phyloP scores from a whole-genome alignment of 2,888 invertebrate species.

The Nomada fucata region DNA sequence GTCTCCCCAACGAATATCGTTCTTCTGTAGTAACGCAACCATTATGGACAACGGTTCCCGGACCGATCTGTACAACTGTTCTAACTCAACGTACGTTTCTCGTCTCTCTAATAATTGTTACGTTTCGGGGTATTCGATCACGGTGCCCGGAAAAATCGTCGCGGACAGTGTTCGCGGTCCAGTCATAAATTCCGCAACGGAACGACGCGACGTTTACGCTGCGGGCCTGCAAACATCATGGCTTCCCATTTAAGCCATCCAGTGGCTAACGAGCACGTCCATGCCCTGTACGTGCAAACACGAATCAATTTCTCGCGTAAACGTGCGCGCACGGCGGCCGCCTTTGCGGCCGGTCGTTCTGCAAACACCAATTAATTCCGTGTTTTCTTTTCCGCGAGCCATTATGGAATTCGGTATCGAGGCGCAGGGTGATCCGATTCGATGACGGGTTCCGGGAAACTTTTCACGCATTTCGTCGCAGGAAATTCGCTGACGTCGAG shows the following conservation, averaged over 20 bases:
- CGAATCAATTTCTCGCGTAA: constrained; percentile 46
- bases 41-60: no score
- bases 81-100: no score
- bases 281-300: constrained; percentile 30
- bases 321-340: constrained; percentile 7
- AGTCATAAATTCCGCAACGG: constrained; percentile 39
- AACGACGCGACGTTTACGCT: constrained; percentile 42
- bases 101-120: no score
- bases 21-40: no score
- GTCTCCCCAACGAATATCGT: no score
- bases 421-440: not conserved
- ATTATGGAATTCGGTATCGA: not conserved
- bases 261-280: constrained; percentile 51
- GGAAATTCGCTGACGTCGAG: not conserved
- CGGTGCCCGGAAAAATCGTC: constrained; percentile 16
- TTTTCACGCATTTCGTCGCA: no score
- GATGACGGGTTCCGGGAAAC: not conserved
- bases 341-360: constrained; percentile 10
- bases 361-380: constrained; percentile 48
- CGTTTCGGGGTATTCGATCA: no score
- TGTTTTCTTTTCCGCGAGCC: constrained; percentile 28
- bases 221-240: constrained; percentile 37
- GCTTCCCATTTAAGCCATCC: constrained; percentile 33
- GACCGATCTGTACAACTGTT: no score
- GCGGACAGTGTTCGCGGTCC: constrained; percentile 19